These are phyloP conservation scores for Diorhabda sublineata DNA, from an alignment of 1,140 invertebrate genomes.

Conservation along the genomic window DNA sequence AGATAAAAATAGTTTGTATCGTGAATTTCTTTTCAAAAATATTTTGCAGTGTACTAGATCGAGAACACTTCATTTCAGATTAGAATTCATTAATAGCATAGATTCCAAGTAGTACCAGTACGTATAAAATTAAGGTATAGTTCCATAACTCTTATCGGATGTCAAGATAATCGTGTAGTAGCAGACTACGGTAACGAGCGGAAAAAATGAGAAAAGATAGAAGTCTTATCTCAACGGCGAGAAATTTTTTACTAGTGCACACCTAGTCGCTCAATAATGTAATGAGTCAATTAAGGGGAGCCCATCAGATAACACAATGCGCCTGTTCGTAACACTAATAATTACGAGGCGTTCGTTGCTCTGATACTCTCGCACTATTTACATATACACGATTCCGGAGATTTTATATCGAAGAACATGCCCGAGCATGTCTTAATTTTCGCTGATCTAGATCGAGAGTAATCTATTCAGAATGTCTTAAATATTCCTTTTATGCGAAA, in stretches of 20 bases:
- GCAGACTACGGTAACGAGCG: slow-evolving; percentile 33
- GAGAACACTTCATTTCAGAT: slow-evolving; percentile 9
- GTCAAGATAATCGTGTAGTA: slow-evolving; percentile 35
- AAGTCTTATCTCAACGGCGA: slow-evolving; percentile 37
- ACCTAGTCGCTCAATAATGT: slow-evolving; percentile 37
- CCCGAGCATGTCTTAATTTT: slow-evolving; percentile 35
- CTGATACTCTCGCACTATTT: slow-evolving; percentile 34
- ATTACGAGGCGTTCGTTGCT: slow-evolving; percentile 33
- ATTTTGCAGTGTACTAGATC: not conserved
- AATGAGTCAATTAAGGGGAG: slow-evolving; percentile 40
- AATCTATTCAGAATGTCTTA: not conserved
- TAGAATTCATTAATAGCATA: slow-evolving; percentile 6
- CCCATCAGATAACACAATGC: slow-evolving; percentile 40
- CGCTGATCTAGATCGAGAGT: slow-evolving; percentile 6
- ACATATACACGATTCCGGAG: slow-evolving; percentile 38
- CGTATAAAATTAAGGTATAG: slow-evolving; percentile 6
- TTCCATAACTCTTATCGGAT: slow-evolving; percentile 21
- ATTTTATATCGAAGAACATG: slow-evolving; percentile 35
- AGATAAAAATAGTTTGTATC: too few relatives aligned
- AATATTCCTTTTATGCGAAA: not conserved
- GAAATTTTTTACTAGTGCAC: slow-evolving; percentile 42
- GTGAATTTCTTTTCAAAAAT: not conserved
- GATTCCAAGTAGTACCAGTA: not conserved
- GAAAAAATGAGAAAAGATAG: slow-evolving; percentile 26
- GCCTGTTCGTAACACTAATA: slow-evolving; percentile 31